These are phyloP conservation scores for Poecilia wingei DNA, from an alignment of 2,797 vertebrate genomes.

Conservation along the genomic window DNA sequence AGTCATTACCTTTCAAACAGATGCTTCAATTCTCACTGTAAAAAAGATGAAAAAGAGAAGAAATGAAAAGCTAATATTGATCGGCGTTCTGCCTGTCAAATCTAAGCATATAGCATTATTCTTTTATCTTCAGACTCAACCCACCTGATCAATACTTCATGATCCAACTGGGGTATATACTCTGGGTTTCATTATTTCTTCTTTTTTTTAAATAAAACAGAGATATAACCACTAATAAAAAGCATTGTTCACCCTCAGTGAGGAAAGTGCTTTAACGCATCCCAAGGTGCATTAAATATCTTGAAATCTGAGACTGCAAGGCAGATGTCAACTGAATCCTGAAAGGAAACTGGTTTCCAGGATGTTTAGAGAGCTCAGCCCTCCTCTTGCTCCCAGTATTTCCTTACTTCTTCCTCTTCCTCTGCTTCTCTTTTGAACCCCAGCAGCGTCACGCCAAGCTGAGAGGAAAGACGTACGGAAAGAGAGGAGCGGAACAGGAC, in stretches of 20 bases:
- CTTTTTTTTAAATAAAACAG: not conserved
- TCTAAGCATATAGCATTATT: not conserved
- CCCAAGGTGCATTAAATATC: not conserved
- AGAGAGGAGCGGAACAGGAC: conserved; percentile 19
- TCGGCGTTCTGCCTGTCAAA: not conserved
- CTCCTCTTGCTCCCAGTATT: conserved; percentile 13
- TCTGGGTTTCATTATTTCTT: not conserved
- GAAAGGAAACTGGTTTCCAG: conserved; percentile 32
- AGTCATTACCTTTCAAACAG: not conserved
- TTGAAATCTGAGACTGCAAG: conserved; percentile 2
- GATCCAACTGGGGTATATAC: not conserved
- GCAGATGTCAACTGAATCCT: conserved; percentile 17
- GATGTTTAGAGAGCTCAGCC: conserved; percentile 50
- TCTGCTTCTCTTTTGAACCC: conserved; percentile 49
- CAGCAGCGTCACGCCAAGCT: conserved; percentile 31
- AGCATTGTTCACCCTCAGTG: not conserved
- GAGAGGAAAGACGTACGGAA: conserved; percentile 33
- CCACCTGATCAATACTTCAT: conserved; percentile 34
- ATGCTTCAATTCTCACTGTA: not conserved
- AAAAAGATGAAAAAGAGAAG: not conserved
- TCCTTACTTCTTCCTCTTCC: conserved; percentile 25
- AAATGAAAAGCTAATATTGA: conserved; percentile 7
- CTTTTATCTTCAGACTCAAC: not conserved
- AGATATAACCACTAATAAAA: not conserved
- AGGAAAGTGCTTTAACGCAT: not conserved